Evolutionary conservation across 2,797 vertebrate genomes (phyloP).

Genomic region (Brotula barbata): DNA sequence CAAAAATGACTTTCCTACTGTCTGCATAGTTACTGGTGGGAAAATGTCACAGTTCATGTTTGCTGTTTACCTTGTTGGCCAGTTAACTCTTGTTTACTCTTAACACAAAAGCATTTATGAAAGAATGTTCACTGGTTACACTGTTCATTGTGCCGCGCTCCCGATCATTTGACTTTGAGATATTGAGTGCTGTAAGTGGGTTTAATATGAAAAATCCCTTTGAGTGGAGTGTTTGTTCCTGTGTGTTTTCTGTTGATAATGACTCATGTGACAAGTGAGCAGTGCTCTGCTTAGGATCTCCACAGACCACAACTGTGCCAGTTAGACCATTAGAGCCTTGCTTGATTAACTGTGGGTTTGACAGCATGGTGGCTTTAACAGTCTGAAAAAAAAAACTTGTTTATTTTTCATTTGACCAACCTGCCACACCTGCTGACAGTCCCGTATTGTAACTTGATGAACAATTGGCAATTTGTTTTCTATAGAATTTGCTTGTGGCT

Average conservation of each 20-base stretch:
- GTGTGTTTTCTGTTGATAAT: constrained; percentile 48
- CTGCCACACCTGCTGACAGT: neutral
- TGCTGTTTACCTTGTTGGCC: constrained; percentile 43
- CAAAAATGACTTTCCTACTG: neutral
- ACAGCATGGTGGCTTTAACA: constrained; percentile 27
- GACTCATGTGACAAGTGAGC: constrained; percentile 25
- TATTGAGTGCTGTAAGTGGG: constrained; percentile 13
- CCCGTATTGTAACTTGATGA: neutral
- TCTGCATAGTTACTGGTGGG: neutral
- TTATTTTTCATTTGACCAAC: neutral
- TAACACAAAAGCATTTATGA: neutral
- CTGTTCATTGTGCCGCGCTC: constrained; percentile 13
- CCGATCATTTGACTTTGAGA: constrained; percentile 23
- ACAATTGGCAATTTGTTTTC: too few relatives aligned
- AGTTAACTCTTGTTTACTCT: constrained; percentile 21
- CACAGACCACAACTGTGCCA: constrained; percentile 46
- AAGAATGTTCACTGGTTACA: neutral
- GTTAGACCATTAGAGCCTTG: constrained; percentile 44
- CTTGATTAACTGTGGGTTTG: constrained; percentile 23
- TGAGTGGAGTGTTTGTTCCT: constrained; percentile 21
- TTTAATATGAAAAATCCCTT: constrained; percentile 26
- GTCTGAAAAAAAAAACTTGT: constrained; percentile 28
- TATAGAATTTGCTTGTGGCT: constrained; percentile 6
- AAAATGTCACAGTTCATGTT: constrained; percentile 10
- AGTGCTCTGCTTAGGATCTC: constrained; percentile 45